A percentile compares a stretch with the other conserved stretches of the same genome.
These are phyloP conservation scores for Zelleria hepariella DNA, from an alignment of 2,888 invertebrate species.

Conservation along the genomic window DNA sequence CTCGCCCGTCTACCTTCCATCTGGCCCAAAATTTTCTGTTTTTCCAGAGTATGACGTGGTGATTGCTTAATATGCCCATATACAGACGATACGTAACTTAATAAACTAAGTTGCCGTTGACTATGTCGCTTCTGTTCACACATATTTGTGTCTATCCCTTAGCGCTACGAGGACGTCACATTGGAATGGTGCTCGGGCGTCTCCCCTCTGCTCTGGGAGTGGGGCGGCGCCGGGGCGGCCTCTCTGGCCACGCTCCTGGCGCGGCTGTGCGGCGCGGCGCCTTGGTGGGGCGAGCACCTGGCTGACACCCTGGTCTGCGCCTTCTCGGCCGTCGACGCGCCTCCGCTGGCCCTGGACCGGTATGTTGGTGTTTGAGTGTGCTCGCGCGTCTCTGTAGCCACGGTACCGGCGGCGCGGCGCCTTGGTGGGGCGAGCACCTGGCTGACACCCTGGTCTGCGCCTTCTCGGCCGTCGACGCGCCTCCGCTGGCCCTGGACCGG, in stretches of 20 bases:
- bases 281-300: slow-evolving; percentile 94
- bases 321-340: slow-evolving; percentile 83
- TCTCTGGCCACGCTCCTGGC: slow-evolving; percentile 84
- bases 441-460: slow-evolving; percentile 84
- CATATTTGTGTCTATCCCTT: slow-evolving; percentile 11
- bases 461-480: slow-evolving; percentile 83
- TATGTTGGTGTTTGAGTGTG: slow-evolving; percentile 25
- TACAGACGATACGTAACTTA: too few relatives aligned
- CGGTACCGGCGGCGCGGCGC: slow-evolving; percentile 70
- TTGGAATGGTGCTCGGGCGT: slow-evolving; percentile 47
- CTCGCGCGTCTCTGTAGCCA: background rate
- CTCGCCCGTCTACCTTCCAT: too few relatives aligned
- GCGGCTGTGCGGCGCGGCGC: slow-evolving; percentile 79
- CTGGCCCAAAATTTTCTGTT: too few relatives aligned
- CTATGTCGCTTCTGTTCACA: slow-evolving; percentile 29
- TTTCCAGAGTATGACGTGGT: too few relatives aligned
- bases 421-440: slow-evolving; percentile 94
- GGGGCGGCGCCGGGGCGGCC: slow-evolving; percentile 82
- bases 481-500: slow-evolving; percentile 81
- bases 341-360: slow-evolving; percentile 90
- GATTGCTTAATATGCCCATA: too few relatives aligned
- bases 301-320: slow-evolving; percentile 84
- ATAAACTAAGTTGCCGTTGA: too few relatives aligned
- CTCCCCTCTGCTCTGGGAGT: slow-evolving; percentile 77
- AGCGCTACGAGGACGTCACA: slow-evolving; percentile 26